Evolutionary conservation across 2,797 vertebrate genomes (phyloP), one percentile per base, ranked within the genome.

Genomic region (Poliocrania exsul): DNA sequence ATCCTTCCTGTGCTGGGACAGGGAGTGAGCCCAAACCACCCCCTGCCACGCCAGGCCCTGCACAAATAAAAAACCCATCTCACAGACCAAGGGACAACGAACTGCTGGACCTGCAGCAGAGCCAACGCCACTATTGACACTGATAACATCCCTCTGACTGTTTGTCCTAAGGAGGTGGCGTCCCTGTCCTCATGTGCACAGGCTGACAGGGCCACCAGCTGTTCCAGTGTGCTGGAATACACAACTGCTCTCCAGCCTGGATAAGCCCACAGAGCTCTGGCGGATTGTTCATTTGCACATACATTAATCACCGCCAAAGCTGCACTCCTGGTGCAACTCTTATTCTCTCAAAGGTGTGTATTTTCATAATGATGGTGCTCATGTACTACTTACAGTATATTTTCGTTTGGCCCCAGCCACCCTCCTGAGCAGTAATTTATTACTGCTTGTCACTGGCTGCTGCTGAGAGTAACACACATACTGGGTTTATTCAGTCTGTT

Each of bases 311-410:
- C 57, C 60, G 53, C 46, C 42, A 80, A 82, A 85, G 72, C 60
- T 40, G 50, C 29, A 28, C 74, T 78, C 88, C 42, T 21, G 29
- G 38, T 79, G 70, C 71, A 85, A 54, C 61, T 71, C 67, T 46
- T 44, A 51, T 62, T 91, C 71, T 88, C 91, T 95, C 88, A 35
- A 37, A 95, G 90, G 95, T 83, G 54, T 58, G 84, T 46, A 89
- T 92, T 93, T 95, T 91, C 94, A 78, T 96, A 95, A 96, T 51
- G 91, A 85, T 20, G 60, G 84, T 66, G 81, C 88, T 93, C 67
- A 73, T 67, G 62, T 85, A 87, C 78, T 75, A 91, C 86, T 96
- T 92, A 94, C 74, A 91, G 90, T 83, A 42, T 92, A 95, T 93
- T 96, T 96, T 94, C 96, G 85, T 93, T 91, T 93, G 86, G 92